Evolutionary conservation across 2,888 invertebrate genomes (phyloP).

Genomic region (Lasius platythorax): DNA sequence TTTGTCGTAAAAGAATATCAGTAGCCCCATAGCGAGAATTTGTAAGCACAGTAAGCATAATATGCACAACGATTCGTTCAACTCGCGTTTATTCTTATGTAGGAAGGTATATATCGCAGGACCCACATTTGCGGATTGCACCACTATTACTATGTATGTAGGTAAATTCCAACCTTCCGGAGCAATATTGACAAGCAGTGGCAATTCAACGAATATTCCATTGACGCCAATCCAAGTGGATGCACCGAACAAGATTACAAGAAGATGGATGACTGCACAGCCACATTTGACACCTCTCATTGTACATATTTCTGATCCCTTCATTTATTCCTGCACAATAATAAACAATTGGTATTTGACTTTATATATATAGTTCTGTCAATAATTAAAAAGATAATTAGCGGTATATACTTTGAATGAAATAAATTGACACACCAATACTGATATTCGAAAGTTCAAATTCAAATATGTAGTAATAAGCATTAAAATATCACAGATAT

Average conservation of each 20-base stretch:
- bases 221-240: conserved; percentile 96
- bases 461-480: conserved; percentile 11
- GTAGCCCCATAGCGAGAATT: conserved; percentile 87
- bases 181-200: conserved; percentile 91
- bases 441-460: conserved; percentile 15
- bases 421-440: conserved; percentile 25
- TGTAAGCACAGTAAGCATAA: conserved; percentile 87
- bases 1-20: conserved; percentile 88
- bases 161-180: conserved; percentile 96
- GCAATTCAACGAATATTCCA: conserved; percentile 94
- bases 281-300: neutral
- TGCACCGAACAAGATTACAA: conserved; percentile 92
- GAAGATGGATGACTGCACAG: conserved; percentile 88
- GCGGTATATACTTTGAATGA: neutral
- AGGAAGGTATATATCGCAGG: conserved; percentile 3
- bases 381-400: conserved; percentile 7
- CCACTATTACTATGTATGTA: conserved; percentile 92
- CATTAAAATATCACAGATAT: conserved; percentile 42
- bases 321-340: neutral
- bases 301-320: neutral
- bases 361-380: neutral
- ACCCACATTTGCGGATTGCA: conserved; percentile 90
- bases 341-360: neutral
- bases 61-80: conserved; percentile 87
- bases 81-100: conserved; percentile 86